Conservation (phyloP, 2,113 vertebrate genomes). For the Papio anubis region DNA sequence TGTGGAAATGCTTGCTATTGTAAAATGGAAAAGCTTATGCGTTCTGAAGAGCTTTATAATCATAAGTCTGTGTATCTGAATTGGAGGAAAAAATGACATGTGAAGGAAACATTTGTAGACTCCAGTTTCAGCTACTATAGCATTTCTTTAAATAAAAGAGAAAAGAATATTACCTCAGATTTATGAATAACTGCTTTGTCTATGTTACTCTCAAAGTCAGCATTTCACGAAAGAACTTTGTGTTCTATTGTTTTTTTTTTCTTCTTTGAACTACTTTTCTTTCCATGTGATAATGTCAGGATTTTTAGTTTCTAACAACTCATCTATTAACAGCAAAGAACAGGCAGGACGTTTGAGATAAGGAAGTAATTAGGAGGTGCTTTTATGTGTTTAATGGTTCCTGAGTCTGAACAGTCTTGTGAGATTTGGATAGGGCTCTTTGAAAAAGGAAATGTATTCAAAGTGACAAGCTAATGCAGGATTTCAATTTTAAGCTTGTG, state of each 20-base stretch:
- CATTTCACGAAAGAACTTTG: constrained; percentile 57
- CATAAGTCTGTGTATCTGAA: constrained; percentile 70
- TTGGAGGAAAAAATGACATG: constrained; percentile 74
- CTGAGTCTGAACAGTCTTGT: constrained; percentile 70
- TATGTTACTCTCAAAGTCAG: constrained; percentile 45
- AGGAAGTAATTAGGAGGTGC: constrained; percentile 73
- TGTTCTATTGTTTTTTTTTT: constrained; percentile 66
- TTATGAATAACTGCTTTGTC: constrained; percentile 63
- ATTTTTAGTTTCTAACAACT: constrained; percentile 78
- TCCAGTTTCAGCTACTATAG: constrained; percentile 66
- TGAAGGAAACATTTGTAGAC: constrained; percentile 58
- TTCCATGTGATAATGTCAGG: constrained; percentile 70
- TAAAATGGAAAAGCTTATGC: constrained; percentile 68
- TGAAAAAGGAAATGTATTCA: constrained; percentile 64
- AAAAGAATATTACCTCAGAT: constrained; percentile 62
- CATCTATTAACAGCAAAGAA: constrained; percentile 75
- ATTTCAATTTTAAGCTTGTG: constrained; percentile 61
- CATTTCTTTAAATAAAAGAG: constrained; percentile 69
- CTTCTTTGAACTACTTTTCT: constrained; percentile 69
- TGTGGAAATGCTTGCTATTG: constrained; percentile 57
- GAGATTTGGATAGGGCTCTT: constrained; percentile 64
- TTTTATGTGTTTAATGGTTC: constrained; percentile 66
- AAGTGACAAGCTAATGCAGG: constrained; percentile 40
- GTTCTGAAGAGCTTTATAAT: constrained; percentile 72
- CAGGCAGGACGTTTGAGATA: constrained; percentile 75